Base-by-base conservation (phyloP, 2,113 vertebrate genomes). In the Tursiops truncatus region DNA sequence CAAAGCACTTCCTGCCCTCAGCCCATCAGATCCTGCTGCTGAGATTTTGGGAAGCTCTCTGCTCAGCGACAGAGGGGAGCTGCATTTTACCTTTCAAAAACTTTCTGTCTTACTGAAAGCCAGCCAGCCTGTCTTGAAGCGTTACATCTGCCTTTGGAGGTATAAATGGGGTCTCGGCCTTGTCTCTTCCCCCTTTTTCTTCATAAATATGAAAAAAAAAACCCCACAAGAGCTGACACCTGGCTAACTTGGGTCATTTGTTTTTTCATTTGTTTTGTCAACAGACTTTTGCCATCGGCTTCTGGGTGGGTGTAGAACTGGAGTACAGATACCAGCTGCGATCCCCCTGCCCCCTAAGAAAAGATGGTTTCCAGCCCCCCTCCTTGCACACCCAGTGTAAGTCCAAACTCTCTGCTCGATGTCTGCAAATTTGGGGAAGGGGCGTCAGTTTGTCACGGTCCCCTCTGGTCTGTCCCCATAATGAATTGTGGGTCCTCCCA, bases 361-460 rank as follows among this genome's bases (percentile, higher is more conserved):
- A 58, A 71, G n/a, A 36, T 7, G 2, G 14, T 13, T 33, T 70
- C 41, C 28, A 10, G 1, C 0, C 2, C 60, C 33, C 10, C 58
- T 20, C 21, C 58, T 20, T 5, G 26, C 41, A 53, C 38, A 26
- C 62, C 20, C 21, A 5, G n/a, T 1, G 5, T 60, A 53, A 23
- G 28, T 50, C 60, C 68, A 31, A 31, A 9, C 68, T 56, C 23
- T 44, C 95, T 18, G 14, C 44, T n/a, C 1, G 0, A 25, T 0
- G 31, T 63, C 60, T 44, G 38, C 41, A 21, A 20, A 33, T 60
- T 7, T 23, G 25, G 47, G 56, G 28, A 6, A 60, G 71, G 53
- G 25, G 4, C 21, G 18, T 21, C 10, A 0, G 0, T 25, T 2
- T 1, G 0, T 31, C 44, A 0, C 0, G 0, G 65, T 10, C 41